These are phyloP conservation scores for Ceratoteleas bidentatus DNA, from an alignment of 1,140 invertebrate species.

Conservation along the genomic window DNA sequence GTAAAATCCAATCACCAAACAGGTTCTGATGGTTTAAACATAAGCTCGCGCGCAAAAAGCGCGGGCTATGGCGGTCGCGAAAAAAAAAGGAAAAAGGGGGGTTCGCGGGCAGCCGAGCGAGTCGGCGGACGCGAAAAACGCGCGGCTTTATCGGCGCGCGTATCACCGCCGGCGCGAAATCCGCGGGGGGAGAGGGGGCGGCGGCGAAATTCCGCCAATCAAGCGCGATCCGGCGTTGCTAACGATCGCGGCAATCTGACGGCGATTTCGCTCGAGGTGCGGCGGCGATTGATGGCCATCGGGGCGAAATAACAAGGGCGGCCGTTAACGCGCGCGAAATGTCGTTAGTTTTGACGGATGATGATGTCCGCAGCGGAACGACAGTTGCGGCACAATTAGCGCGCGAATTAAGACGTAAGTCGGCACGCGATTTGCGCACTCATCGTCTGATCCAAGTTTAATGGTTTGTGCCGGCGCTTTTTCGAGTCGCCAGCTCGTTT, in stretches of 20 bases:
- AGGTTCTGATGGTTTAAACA: slow-evolving; percentile 65
- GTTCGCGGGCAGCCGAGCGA: slow-evolving; percentile 7
- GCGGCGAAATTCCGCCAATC: slow-evolving; percentile 30
- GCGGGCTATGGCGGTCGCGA: slow-evolving; percentile 28
- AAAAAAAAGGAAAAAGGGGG: slow-evolving; percentile 13
- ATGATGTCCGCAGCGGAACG: slow-evolving; percentile 32
- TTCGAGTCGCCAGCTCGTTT: no score
- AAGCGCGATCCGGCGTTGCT: background rate
- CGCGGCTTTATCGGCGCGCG: slow-evolving; percentile 33
- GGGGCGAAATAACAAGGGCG: slow-evolving; percentile 36
- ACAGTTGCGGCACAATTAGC: slow-evolving; percentile 33
- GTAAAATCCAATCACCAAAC: slow-evolving; percentile 64
- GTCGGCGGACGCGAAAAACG: slow-evolving; percentile 35
- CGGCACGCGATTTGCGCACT: background rate
- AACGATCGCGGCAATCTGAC: slow-evolving; percentile 15
- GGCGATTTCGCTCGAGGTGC: background rate
- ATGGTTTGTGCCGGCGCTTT: slow-evolving; percentile 11
- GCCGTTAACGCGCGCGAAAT: slow-evolving; percentile 40
- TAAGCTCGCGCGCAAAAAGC: slow-evolving; percentile 55
- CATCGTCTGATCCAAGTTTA: slow-evolving; percentile 16
- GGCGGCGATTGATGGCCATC: slow-evolving; percentile 19
- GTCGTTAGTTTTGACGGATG: slow-evolving; percentile 53
- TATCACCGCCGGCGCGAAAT: slow-evolving; percentile 42
- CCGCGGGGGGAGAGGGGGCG: slow-evolving; percentile 24
- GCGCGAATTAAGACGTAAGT: slow-evolving; percentile 34